Evolutionary conservation across 2,888 invertebrate species (phyloP), one percentile per base, ranked within the genome.

Genomic region (Parapristionchus giblindavisi): DNA sequence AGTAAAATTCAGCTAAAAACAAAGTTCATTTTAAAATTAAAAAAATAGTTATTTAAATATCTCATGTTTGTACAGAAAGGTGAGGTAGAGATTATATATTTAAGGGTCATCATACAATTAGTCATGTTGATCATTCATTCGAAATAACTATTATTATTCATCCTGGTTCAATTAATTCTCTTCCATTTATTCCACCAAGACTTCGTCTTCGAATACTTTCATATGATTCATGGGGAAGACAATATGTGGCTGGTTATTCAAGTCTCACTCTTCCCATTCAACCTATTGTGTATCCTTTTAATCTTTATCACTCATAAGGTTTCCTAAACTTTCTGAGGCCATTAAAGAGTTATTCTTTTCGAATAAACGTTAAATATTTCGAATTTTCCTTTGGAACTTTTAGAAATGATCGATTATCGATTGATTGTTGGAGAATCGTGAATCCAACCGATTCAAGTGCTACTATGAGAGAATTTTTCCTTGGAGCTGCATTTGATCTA

Each of bases 151-250:
- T 17, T 5, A 29, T 66, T 34, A 43, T 66, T 21, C 66, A 51
- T 66, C 66, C 66, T 21, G 32, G 34, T 32, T 51, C 51, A 5
- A 14, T 66, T 34, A n/a, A n/a, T n/a, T 51, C 51, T 66, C 51
- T 43, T 51, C 66, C 66, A 32, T 21, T 66, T 21, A 27, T 17
- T 34, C 27, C 70, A 8, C 70, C 70, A 38, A 52, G 54, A 8
- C 34, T 70, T 21, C 24, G 52, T 29, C 36, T 70, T 2, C n/a
- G 54, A 52, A 32, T 70, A n/a, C 54, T 54, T 3, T 70, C 70
- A 2, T 14, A n/a, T 29, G 70, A 70, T 70, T 52, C 54, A 24
- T 70, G 70, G 70, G 70, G 43, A 24, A n/a, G 70, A 17, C 54
- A 70, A 5, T 70, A 54, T 27, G 24, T 24, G 14, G 70, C 70